Evolutionary conservation across 2,797 vertebrate species (phyloP).

Genomic region (Pseudochirops corinnae): DNA sequence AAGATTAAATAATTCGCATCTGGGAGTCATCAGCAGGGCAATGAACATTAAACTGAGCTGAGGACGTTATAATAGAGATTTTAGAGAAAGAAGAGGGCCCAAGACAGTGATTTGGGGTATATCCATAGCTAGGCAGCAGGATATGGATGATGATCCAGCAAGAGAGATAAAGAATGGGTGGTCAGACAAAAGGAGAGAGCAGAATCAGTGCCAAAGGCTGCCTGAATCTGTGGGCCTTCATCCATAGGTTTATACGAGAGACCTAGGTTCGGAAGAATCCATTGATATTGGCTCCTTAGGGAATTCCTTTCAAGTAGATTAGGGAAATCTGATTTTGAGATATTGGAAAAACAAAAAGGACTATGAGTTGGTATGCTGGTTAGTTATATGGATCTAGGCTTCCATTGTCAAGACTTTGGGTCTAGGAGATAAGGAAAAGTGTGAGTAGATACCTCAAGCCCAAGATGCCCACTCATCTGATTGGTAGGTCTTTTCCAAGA

Average conservation of each 20-base stretch:
- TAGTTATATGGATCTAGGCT: background rate
- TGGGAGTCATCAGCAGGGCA: background rate
- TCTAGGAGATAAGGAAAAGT: background rate
- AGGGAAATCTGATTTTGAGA: background rate
- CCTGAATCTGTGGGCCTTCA: background rate
- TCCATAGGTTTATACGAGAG: slow-evolving; percentile 5
- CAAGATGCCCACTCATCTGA: background rate
- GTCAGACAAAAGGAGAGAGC: background rate
- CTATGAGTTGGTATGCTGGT: background rate
- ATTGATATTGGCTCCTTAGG: background rate
- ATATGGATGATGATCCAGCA: background rate
- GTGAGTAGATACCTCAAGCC: background rate
- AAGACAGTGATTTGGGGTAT: background rate
- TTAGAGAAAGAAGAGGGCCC: background rate
- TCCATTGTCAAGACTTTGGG: background rate
- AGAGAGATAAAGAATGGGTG: background rate
- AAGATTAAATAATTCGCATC: background rate
- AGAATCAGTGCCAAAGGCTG: background rate
- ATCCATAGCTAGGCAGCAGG: background rate
- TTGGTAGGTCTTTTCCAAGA: background rate
- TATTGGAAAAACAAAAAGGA: background rate
- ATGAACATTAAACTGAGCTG: background rate
- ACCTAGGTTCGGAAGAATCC: background rate
- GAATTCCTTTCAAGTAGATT: background rate
- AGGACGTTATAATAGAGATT: background rate